Evolutionary conservation across 2,113 vertebrate genomes (phyloP), one percentile per base, ranked within the genome.

Genomic region (Dicaeum eximium): DNA sequence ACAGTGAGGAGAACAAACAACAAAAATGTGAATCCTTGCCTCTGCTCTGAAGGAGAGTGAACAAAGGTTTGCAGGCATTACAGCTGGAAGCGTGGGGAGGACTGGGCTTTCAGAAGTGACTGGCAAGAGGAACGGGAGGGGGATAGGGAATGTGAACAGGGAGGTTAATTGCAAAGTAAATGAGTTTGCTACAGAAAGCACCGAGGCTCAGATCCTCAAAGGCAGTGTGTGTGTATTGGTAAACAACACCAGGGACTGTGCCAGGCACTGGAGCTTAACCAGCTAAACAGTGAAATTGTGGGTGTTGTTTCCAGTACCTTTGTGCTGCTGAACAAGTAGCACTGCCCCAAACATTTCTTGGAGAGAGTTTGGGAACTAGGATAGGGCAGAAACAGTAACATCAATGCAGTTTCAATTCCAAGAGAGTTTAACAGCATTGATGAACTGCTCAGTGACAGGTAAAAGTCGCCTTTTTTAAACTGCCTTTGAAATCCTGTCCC

Each of bases 111-210:
- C 65, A 79, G 57, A 57, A 91, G 45, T 30, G 57, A 28, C 69
- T 44, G 60, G 27, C 21, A 78, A 67, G 86, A 88, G 44, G 42
- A 58, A 38, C 3, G 44, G 48, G 78, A 69, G 13, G 1, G 15
- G 57, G 19, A 30, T 24, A 81, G 58, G 61, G 56, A 79, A 65
- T 65, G 72, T 62, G 61, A 89, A 61, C 4, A 4, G 23, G 45
- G 16, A 82, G 73, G 65, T 81, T 96, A 94, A 80, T 90, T 95
- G 79, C 66, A 79, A 75, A 95, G 40, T 72, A 88, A 94, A 75
- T 85, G 88, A 80, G 62, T 69, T 88, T 79, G 42, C n/a, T 53
- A 9, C 61, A 81, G 83, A 69, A 83, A 61, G 24, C 0, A 0
- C 47, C 24, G 69, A 90, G 73, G n/a, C 78, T 62, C 61, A 53